A percentile compares a stretch with the other conserved stretches of the same genome.
Evolutionary conservation across 2,888 invertebrate genomes (phyloP).

Genomic region (Drosophila prolongata): DNA sequence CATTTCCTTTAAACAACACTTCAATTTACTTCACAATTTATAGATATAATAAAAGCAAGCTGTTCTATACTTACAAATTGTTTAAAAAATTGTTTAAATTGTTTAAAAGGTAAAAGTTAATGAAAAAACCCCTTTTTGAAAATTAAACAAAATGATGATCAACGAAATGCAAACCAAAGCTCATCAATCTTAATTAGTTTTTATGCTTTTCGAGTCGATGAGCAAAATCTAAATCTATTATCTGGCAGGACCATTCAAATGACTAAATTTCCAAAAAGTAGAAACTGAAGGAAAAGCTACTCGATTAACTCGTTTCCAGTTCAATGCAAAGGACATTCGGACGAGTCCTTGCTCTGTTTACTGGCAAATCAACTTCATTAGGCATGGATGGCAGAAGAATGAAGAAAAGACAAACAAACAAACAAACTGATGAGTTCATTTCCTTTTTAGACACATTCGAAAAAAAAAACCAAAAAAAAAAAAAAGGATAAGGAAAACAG

Average conservation of each 20-base stretch:
- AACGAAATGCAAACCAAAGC: not conserved
- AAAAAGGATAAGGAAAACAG: not conserved
- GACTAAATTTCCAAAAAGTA: not conserved
- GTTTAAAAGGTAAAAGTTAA: no score
- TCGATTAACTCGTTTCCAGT: slow-evolving; percentile 37
- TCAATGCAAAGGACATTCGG: slow-evolving; percentile 12
- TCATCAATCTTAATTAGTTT: slow-evolving; percentile 1
- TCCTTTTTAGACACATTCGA: slow-evolving; percentile 65
- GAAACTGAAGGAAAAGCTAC: not conserved
- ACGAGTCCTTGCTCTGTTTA: slow-evolving; percentile 4
- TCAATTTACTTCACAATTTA: no score
- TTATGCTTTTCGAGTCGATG: not conserved
- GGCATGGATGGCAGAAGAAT: slow-evolving; percentile 53
- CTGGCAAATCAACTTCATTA: slow-evolving; percentile 45
- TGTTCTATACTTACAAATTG: no score
- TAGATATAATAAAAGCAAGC: no score
- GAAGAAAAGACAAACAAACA: slow-evolving; percentile 39
- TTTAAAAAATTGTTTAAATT: no score
- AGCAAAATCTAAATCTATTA: not conserved
- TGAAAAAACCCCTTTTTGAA: no score
- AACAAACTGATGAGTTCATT: slow-evolving; percentile 69
- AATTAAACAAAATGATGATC: no score
- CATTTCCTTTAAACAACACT: no score
- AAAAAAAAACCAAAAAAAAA: slow-evolving; percentile 12
- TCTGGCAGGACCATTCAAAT: no score